Conservation (phyloP, 2,888 invertebrate genomes). For the Cosmorhoe ocellata region DNA sequence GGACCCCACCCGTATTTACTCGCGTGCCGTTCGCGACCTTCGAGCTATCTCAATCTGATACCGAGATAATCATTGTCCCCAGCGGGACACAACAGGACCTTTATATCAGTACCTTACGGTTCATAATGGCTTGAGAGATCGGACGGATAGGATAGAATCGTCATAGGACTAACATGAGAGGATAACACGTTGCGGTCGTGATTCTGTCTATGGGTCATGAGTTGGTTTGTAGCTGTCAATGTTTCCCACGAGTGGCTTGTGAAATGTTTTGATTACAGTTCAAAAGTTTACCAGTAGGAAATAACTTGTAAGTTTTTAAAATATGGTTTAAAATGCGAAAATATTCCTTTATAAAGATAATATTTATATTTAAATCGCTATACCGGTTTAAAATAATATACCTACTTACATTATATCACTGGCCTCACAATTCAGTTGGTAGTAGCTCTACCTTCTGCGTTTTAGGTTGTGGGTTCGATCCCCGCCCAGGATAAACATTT, state of each 20-base stretch:
- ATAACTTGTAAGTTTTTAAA: no score
- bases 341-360: no score
- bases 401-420: no score
- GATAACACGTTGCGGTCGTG: constrained; percentile 68
- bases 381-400: no score
- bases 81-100: constrained; percentile 57
- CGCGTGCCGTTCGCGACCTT: constrained; percentile 74
- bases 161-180: constrained; percentile 66
- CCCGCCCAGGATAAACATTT: no score
- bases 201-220: constrained; percentile 56
- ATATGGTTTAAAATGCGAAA: no score
- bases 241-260: constrained; percentile 28
- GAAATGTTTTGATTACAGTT: constrained; percentile 4
- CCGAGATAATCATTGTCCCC: constrained; percentile 73
- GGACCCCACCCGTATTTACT: constrained; percentile 56
- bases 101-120: constrained; percentile 42
- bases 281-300: background rate
- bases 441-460: no score
- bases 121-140: constrained; percentile 34
- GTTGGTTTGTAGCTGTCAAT: constrained; percentile 35
- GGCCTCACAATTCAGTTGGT: no score
- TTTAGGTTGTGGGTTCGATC: no score
- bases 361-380: no score
- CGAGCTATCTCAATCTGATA: constrained; percentile 72
- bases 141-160: constrained; percentile 58